Evolutionary conservation across 2,888 invertebrate genomes (phyloP), one percentile per base, ranked within the genome.

Genomic region (Brenthis ino): DNA sequence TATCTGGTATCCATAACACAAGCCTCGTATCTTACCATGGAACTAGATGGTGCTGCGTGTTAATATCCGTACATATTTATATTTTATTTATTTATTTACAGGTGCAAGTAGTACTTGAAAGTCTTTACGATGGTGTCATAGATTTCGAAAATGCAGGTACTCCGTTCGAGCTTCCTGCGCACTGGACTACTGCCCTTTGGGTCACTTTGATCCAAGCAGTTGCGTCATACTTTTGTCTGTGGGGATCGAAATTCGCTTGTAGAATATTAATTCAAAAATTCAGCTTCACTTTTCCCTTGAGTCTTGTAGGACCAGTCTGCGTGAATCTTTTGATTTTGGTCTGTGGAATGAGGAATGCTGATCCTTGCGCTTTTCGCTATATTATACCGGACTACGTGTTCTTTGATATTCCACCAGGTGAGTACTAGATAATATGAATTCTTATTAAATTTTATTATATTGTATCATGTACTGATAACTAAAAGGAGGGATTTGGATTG

Each of bases 261-360:
- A 97, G 97, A 91, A 96, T 98, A 73, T 95, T 96, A 83, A 98
- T 99, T 82, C 98, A 98, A 85, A 95, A 95, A 65, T 96, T 97
- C 83, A 96, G 98, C 77, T 98, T 96, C 79, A 96, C 98, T 0
- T 94, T 98, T 72, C 97, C 98, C 0, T 88, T 98, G 54, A 95
- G 94, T 78, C 89, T 98, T 13, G 94, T 96, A 0, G 95, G 96
- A 0, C 98, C 98, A 0, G 93, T 95, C 1, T 94, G 96, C 3
- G 92, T 98, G 2, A 95, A 95, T 20, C 81, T 95, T n/a, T 91
- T 97, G 50, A 94, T 96, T 51, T 86, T 94, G 0, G 86, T 96
- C 65, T 95, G 95, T 75, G 95, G 95, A 56, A 78, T 95, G 53
- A 95, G 95, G 76, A 94, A 94, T 65, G 87, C 91, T 11, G 88